Conservation (phyloP, 2,888 invertebrate genomes). For the Steromphala cineraria region DNA sequence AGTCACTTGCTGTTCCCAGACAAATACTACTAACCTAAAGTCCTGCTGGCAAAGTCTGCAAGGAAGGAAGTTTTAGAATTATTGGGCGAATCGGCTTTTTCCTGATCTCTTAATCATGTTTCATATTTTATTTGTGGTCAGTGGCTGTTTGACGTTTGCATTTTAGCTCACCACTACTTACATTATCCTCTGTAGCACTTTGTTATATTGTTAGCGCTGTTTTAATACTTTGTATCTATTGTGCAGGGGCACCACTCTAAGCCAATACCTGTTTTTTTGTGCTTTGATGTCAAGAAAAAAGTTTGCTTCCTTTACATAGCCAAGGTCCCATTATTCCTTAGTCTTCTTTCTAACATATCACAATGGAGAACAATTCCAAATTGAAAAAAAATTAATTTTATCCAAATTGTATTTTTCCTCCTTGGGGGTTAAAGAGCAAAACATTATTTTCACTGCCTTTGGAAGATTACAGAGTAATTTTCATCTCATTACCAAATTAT, state of each 20-base stretch:
- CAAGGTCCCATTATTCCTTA: too few species aligned
- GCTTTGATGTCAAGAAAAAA: too few species aligned
- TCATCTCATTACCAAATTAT: too few species aligned
- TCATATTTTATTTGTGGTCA: conserved; percentile 5
- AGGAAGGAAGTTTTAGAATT: neutral
- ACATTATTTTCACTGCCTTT: too few species aligned
- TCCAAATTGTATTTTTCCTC: too few species aligned
- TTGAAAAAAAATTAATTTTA: too few species aligned
- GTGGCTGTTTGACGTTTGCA: neutral
- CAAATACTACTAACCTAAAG: neutral
- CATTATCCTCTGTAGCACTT: neutral
- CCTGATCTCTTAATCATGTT: conserved; percentile 15
- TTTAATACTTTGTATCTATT: neutral
- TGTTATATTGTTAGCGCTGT: conserved; percentile 1
- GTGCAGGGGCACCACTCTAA: neutral
- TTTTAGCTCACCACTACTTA: neutral
- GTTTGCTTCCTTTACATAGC: too few species aligned
- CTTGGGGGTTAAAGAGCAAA: too few species aligned
- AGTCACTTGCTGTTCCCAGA: neutral
- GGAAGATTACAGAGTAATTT: too few species aligned
- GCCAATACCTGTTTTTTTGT: too few species aligned
- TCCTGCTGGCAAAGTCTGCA: neutral
- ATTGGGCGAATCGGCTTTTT: conserved; percentile 13
- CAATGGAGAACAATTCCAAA: too few species aligned
- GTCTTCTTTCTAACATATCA: too few species aligned